Conservation (phyloP, 1,140 invertebrate genomes). For the Papilio dardanus region DNA sequence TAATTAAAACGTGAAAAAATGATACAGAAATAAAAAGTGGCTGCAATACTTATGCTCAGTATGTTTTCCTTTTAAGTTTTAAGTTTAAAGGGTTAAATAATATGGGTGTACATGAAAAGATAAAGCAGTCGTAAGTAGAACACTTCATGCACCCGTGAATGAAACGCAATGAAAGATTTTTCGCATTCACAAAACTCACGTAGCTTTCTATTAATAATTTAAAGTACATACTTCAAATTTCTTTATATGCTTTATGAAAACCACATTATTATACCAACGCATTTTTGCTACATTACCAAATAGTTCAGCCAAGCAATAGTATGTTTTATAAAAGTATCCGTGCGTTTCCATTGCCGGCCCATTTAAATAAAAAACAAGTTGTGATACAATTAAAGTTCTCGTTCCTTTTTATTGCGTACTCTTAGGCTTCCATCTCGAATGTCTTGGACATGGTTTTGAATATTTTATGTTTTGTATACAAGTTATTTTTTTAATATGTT, state of each 20-base stretch:
- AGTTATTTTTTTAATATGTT: neutral
- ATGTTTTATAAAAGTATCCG: neutral
- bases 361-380: neutral
- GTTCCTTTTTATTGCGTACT: neutral
- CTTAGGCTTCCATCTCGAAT: neutral
- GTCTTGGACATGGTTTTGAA: neutral
- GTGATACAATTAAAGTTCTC: neutral
- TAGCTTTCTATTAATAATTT: constrained; percentile 26
- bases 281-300: neutral
- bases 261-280: neutral
- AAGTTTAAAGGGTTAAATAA: constrained; percentile 25
- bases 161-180: constrained; percentile 31
- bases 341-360: neutral
- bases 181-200: constrained; percentile 22
- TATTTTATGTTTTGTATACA: neutral
- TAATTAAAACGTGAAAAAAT: neutral
- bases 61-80: constrained; percentile 11
- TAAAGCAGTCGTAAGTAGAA: constrained; percentile 27
- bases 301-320: neutral
- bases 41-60: neutral
- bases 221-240: constrained; percentile 20
- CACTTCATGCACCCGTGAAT: constrained; percentile 15
- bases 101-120: constrained; percentile 22
- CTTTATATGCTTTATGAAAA: constrained; percentile 3
- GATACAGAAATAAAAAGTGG: neutral